Evolutionary conservation across 2,888 invertebrate species (phyloP).

Genomic region (Lasioglossum pauxillum): DNA sequence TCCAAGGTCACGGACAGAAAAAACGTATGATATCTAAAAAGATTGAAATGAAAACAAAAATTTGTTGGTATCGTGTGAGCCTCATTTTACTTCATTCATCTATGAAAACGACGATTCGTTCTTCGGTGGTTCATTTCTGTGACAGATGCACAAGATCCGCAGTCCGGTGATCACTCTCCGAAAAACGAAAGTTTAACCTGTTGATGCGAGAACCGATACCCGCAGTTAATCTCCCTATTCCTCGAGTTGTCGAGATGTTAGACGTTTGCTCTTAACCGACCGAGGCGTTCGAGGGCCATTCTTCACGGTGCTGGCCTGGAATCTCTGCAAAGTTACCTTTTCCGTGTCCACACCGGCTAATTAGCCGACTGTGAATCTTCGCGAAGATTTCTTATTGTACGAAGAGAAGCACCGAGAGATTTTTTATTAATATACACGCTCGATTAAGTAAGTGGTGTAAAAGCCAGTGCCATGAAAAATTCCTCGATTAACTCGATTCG

Average conservation of each 20-base stretch:
- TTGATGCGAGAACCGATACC: neutral
- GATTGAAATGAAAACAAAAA: no score
- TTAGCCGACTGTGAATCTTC: neutral
- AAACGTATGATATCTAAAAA: no score
- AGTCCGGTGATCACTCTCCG: neutral
- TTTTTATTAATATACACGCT: neutral
- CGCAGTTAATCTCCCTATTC: neutral
- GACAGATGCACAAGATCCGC: neutral
- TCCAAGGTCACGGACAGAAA: no score
- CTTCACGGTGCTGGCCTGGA: neutral
- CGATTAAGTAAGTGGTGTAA: neutral
- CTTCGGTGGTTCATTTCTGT: neutral
- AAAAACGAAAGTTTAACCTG: constrained; percentile 4
- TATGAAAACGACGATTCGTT: no score
- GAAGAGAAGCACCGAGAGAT: neutral
- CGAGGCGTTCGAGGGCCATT: neutral
- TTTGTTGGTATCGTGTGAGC: no score
- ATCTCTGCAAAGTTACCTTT: neutral
- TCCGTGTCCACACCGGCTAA: neutral
- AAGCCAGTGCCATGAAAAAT: neutral
- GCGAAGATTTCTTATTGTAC: neutral
- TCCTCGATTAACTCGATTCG: neutral
- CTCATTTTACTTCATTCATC: no score
- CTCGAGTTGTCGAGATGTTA: neutral
- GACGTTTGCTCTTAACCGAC: neutral